Base-by-base conservation (phyloP, 2,113 vertebrate species). In the Podarcis muralis region DNA sequence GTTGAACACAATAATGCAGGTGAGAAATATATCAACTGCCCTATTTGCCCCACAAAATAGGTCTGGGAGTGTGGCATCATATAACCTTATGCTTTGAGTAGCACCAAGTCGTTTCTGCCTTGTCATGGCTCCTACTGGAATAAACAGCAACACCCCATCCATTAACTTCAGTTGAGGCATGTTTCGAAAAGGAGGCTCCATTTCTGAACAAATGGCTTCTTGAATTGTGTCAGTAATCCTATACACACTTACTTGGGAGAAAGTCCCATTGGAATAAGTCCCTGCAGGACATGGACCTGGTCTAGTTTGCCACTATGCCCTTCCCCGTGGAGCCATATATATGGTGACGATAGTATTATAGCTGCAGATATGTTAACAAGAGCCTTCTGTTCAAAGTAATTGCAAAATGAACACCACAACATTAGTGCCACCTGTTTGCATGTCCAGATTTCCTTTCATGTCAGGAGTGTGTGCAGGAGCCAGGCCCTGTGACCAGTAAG, bases 11-110 rank as follows among this genome's bases (percentile, higher is more conserved):
- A 95, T 83, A 94, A 93, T 66, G 84, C 87, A 92, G 95, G 92
- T 75, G 91, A 81, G 90, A 95, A 96, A 95, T 93, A 97, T 95
- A 96, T 94, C 95, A 92, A 95, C 93, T 95, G 95, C 96, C 96
- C 95, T 95, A 96, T 92, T 96, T 79, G 23, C 57, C 22, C 37
- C 40, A 69, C 81, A 91, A 27, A 89, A 86, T 77, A 81, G 82
- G 83, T 92, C 90, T 89, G 91, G 86, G 92, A 92, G 90, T 90
- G 92, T 91, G 89, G 87, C 84, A 94, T 93, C 95, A 93, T 96
- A 95, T 95, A 95, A 92, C 94, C 88, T 87, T 8, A 53, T 92
- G 87, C 87, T 88, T 86, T 71, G 23, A 57, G 40, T 59, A 85
- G 71, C 89, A 91, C 77, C 59, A 5, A 32, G 37, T 23, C 11